phyloP scores from a whole-genome alignment of 2,888 invertebrate genomes.

The Phlogophora meticulosa region DNA sequence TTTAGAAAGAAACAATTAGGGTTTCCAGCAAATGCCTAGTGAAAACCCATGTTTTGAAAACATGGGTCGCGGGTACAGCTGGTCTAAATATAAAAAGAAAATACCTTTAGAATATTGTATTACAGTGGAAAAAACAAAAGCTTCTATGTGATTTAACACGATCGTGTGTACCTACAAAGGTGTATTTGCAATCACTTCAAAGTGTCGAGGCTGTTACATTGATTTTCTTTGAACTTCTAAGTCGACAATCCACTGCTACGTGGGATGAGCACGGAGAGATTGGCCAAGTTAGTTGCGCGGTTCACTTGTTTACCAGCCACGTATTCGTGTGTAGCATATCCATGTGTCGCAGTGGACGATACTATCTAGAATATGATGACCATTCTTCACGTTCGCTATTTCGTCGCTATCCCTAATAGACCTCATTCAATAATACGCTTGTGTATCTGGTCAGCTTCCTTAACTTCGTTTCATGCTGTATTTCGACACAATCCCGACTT shows the following conservation, averaged over 20 bases:
- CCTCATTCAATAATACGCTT: too few relatives aligned
- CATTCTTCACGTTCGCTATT: too few relatives aligned
- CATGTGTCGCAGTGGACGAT: not conserved
- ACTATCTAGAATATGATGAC: not conserved
- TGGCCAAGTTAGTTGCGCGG: not conserved
- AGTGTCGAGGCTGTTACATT: not conserved
- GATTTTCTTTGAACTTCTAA: not conserved
- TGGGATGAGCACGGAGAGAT: not conserved
- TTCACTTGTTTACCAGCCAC: not conserved
- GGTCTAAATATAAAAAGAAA: too few relatives aligned
- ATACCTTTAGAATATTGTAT: slow-evolving; percentile 11
- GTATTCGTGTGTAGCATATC: not conserved
- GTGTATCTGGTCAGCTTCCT: too few relatives aligned
- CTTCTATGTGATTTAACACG: slow-evolving; percentile 12
- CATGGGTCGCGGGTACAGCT: too few relatives aligned
- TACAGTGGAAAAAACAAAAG: slow-evolving; percentile 4
- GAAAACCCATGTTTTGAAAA: too few relatives aligned
- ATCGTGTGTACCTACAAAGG: slow-evolving; percentile 11
- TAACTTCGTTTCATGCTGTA: too few relatives aligned
- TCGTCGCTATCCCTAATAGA: too few relatives aligned
- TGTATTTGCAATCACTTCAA: not conserved
- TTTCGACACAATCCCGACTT: too few relatives aligned
- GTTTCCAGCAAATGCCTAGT: too few relatives aligned
- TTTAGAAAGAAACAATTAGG: too few relatives aligned
- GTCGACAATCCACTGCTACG: not conserved